phyloP scores from a whole-genome alignment of 2,113 vertebrate species.

The Thomomys bottae region DNA sequence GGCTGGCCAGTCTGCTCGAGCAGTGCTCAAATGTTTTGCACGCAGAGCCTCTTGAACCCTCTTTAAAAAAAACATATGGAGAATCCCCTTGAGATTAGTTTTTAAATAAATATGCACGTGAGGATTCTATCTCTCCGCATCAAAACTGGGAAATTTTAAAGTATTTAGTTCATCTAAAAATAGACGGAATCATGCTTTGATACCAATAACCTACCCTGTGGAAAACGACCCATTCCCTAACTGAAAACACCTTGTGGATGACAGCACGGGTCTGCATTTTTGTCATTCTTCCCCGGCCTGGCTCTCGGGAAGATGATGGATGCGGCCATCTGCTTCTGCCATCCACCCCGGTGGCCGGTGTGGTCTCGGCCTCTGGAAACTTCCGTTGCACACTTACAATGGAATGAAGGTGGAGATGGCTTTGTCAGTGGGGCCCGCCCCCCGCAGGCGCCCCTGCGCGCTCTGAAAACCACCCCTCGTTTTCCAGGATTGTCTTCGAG shows the following conservation, averaged over 20 bases:
- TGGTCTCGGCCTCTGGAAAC: not conserved
- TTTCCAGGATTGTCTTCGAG: slow-evolving; percentile 3
- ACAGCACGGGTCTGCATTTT: not conserved
- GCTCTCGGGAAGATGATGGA: not conserved
- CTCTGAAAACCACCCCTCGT: not conserved
- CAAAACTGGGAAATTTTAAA: not conserved
- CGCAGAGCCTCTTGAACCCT: not conserved
- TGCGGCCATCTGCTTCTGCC: not conserved
- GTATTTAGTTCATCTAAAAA: slow-evolving; percentile 22
- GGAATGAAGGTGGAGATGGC: not conserved
- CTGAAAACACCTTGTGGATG: not conserved
- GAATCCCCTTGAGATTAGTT: not conserved
- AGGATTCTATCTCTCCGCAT: not conserved
- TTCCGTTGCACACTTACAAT: not conserved
- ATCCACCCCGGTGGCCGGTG: not conserved
- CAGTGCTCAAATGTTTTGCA: not conserved
- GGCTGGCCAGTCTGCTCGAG: not conserved
- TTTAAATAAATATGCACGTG: not conserved
- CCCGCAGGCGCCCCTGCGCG: not conserved
- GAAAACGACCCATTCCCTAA: slow-evolving; percentile 33
- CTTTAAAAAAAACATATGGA: not conserved
- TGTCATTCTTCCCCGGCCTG: not conserved
- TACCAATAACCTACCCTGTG: not conserved
- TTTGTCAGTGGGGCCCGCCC: not conserved
- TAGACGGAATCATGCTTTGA: not conserved